Conservation (phyloP, 2,113 vertebrate species). For the Pygathrix nemaeus region DNA sequence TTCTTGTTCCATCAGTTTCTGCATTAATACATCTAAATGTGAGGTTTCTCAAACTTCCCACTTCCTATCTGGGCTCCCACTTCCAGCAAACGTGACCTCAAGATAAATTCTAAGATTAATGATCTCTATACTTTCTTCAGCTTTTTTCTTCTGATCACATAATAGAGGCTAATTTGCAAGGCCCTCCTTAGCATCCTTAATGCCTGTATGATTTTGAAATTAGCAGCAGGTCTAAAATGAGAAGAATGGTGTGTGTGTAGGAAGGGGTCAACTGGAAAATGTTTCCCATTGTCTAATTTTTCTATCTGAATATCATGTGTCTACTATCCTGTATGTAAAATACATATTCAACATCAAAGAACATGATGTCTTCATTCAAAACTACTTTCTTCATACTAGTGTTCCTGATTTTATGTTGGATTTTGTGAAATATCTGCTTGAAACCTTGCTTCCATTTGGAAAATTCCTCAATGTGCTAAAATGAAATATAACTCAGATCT, state of each 20-base stretch:
- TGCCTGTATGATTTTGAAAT: not conserved
- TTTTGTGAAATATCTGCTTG: not conserved
- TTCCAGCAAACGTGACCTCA: not conserved
- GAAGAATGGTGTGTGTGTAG: not conserved
- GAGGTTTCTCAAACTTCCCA: not conserved
- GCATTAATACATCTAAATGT: not conserved
- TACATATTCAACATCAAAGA: not conserved
- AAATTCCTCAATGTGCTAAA: not conserved
- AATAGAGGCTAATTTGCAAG: slow-evolving; percentile 35
- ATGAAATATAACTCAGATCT: not conserved
- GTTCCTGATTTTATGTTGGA: not conserved
- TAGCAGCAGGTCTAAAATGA: not conserved
- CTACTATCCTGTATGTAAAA: not conserved
- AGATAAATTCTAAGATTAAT: not conserved
- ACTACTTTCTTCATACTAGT: not conserved
- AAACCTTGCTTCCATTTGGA: not conserved
- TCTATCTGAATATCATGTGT: not conserved
- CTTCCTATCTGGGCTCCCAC: not conserved
- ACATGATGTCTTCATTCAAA: not conserved
- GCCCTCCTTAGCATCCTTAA: not conserved
- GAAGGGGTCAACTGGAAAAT: not conserved
- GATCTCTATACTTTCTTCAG: not conserved
- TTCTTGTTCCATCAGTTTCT: not conserved
- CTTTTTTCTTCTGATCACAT: not conserved
- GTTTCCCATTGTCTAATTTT: not conserved